Evolutionary conservation across 2,113 vertebrate species (phyloP).

Genomic region (Sturnus vulgaris): DNA sequence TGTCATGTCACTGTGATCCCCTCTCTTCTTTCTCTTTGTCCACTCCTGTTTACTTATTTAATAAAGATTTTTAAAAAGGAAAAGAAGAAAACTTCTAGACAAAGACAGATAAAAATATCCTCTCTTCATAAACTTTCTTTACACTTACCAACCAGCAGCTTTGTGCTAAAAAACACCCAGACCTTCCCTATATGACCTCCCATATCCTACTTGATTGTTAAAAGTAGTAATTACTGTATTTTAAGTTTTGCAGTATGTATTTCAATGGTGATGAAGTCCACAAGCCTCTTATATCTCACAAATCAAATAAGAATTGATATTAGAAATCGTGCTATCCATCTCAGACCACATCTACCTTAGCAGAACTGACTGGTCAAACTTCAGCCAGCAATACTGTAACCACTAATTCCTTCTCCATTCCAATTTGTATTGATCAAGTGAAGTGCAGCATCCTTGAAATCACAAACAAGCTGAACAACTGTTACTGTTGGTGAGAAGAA

Average conservation of each 20-base stretch:
- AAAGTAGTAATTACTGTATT: neutral
- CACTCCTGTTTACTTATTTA: neutral
- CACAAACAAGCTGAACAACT: neutral
- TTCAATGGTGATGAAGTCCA: neutral
- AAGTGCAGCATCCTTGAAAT: neutral
- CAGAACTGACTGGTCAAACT: neutral
- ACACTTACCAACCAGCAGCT: neutral
- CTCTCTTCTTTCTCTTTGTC: neutral
- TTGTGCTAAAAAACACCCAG: neutral
- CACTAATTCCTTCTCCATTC: neutral
- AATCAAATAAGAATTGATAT: neutral
- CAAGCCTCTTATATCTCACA: neutral
- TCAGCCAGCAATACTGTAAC: neutral
- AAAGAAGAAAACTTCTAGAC: neutral
- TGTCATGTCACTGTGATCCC: neutral
- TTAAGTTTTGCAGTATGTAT: neutral
- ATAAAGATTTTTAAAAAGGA: neutral
- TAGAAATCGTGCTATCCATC: neutral
- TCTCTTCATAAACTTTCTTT: neutral
- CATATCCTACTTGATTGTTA: neutral
- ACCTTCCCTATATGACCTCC: neutral
- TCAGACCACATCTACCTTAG: neutral
- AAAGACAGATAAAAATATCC: neutral
- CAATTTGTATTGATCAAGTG: accelerated
- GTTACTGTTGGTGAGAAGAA: neutral